A percentile compares a stretch with the other conserved stretches of the same genome.
phyloP scores from a whole-genome alignment of 1,140 invertebrate genomes.

The Bombus waltoni region DNA sequence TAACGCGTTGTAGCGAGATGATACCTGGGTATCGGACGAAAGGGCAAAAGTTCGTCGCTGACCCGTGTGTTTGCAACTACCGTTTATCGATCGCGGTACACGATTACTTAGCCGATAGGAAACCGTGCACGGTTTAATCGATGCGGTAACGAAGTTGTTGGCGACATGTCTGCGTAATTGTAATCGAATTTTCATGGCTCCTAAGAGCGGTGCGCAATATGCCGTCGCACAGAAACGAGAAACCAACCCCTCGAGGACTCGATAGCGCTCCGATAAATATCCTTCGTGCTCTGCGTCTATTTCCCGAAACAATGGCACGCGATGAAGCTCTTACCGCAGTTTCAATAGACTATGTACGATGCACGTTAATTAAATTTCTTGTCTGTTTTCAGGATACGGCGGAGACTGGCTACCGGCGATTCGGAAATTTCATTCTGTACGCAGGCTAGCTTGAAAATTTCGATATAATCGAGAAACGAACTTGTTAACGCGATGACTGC shows the following conservation, averaged over 20 bases:
- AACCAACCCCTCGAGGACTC: not conserved
- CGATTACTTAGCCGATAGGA: not conserved
- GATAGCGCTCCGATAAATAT: not conserved
- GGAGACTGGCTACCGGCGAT: no score
- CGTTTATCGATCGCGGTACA: not conserved
- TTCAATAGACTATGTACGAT: not conserved
- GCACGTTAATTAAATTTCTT: slow-evolving; percentile 39
- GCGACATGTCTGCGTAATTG: not conserved
- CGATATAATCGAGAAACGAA: no score
- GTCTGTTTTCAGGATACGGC: not conserved
- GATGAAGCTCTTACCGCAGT: not conserved
- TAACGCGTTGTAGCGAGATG: not conserved
- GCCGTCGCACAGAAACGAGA: not conserved
- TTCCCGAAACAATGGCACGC: slow-evolving; percentile 30
- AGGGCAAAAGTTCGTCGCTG: not conserved
- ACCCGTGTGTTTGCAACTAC: no score
- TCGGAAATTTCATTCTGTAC: not conserved
- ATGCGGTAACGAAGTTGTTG: slow-evolving; percentile 13
- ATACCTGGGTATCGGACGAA: not conserved
- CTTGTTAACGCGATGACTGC: no score
- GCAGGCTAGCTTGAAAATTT: not conserved
- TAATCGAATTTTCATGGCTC: not conserved
- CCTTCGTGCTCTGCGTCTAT: slow-evolving; percentile 29
- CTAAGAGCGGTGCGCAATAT: no score
- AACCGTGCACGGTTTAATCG: slow-evolving; percentile 18